phyloP scores from a whole-genome alignment of 2,888 invertebrate species.

The Morinoia aosen region DNA sequence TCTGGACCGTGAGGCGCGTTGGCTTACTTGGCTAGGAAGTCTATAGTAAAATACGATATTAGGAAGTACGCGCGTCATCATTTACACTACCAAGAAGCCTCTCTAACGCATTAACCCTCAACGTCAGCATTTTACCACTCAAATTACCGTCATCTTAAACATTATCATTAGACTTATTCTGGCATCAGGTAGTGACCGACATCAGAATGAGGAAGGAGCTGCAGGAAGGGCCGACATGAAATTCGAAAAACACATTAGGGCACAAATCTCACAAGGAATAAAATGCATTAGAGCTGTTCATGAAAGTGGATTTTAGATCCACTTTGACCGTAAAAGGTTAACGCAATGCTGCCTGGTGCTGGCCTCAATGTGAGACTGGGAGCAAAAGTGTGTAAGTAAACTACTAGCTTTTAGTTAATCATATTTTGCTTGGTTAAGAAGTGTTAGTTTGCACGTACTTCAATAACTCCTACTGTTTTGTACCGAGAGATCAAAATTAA shows the following conservation, averaged over 20 bases:
- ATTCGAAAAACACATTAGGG: no score
- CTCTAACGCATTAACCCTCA: not conserved
- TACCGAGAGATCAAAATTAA: not conserved
- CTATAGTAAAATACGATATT: not conserved
- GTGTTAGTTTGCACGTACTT: not conserved
- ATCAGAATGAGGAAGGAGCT: no score
- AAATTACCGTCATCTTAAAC: no score
- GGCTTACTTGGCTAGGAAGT: not conserved
- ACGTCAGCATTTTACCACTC: no score
- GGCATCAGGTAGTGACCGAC: no score
- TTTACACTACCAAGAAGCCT: not conserved
- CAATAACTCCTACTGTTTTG: not conserved
- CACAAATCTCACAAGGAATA: no score
- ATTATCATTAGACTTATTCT: no score
- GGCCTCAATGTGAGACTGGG: not conserved
- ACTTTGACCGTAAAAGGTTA: not conserved
- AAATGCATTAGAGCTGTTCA: no score
- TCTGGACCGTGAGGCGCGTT: not conserved
- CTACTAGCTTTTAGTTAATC: not conserved
- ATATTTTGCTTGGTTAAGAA: not conserved
- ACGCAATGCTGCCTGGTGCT: not conserved
- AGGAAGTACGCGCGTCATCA: not conserved
- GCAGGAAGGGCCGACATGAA: not conserved
- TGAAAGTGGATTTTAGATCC: no score
- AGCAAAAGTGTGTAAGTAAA: not conserved